Percentiles rank a stretch among this genome's conserved stretches.
Evolutionary conservation across 2,888 invertebrate genomes (phyloP).

Genomic region (Meliscaeva auricollis): DNA sequence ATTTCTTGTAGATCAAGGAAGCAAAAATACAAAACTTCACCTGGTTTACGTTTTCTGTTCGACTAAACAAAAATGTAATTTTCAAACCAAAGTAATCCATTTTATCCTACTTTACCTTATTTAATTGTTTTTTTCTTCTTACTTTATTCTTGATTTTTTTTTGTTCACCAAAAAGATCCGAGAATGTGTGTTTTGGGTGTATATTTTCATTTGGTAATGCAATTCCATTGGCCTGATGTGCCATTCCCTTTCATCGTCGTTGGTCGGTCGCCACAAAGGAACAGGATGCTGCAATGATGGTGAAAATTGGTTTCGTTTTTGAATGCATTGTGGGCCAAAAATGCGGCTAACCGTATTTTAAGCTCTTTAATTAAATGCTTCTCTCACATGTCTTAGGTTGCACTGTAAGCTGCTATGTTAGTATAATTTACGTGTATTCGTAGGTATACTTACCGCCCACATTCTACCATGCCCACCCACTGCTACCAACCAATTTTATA

Average conservation of each 20-base stretch:
- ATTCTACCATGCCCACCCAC: conserved; percentile 9
- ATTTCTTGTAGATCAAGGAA: neutral
- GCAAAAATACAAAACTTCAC: neutral
- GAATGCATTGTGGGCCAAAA: conserved; percentile 55
- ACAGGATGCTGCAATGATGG: conserved; percentile 63
- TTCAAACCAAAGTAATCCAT: conserved; percentile 1
- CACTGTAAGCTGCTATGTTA: conserved; percentile 26
- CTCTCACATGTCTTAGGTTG: conserved; percentile 41
- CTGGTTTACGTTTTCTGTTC: neutral
- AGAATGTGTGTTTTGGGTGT: neutral
- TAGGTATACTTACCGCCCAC: neutral
- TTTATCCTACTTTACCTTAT: conserved; percentile 11
- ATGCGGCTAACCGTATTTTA: conserved; percentile 66
- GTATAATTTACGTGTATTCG: conserved; percentile 50
- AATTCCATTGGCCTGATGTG: conserved; percentile 56
- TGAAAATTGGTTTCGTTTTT: conserved; percentile 38
- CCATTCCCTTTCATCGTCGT: neutral
- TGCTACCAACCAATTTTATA: no score
- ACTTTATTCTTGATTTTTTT: conserved; percentile 51
- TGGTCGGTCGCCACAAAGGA: neutral
- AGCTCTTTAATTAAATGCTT: conserved; percentile 67
- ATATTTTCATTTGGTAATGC: conserved; percentile 58
- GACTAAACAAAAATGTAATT: neutral
- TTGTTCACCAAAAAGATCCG: neutral
- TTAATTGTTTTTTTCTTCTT: neutral